A percentile compares a stretch with the other conserved stretches of the same genome.
These are phyloP conservation scores for Lordiphosa stackelbergi DNA, from an alignment of 1,140 invertebrate genomes.

Conservation along the genomic window DNA sequence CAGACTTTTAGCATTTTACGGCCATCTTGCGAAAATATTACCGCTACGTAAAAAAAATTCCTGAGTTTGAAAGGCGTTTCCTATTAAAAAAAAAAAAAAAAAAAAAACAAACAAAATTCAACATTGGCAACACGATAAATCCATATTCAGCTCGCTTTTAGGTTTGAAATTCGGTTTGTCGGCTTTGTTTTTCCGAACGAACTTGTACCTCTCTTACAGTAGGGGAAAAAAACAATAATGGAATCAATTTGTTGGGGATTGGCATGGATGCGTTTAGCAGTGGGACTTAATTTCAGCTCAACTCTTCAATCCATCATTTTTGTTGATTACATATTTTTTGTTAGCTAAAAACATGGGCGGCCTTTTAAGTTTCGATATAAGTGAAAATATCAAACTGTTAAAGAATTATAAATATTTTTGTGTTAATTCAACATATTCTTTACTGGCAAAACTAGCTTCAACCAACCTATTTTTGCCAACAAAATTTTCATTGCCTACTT, in stretches of 20 bases:
- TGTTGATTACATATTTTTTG: too few relatives aligned
- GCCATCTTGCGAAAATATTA: constrained; percentile 39
- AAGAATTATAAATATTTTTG: too few relatives aligned
- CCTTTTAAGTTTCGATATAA: too few relatives aligned
- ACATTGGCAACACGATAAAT: constrained; percentile 28
- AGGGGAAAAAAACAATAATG: constrained; percentile 30
- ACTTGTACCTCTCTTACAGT: background rate
- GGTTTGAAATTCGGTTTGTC: background rate
- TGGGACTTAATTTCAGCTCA: background rate
- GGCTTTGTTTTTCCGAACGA: background rate
- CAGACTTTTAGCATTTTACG: constrained; percentile 3
- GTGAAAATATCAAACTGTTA: too few relatives aligned
- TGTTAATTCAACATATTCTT: too few relatives aligned
- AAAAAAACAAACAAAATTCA: constrained; percentile 1
- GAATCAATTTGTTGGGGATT: constrained; percentile 40
- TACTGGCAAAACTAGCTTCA: too few relatives aligned
- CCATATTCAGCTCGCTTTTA: constrained; percentile 27
- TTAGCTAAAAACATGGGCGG: too few relatives aligned
- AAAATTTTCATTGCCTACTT: too few relatives aligned
- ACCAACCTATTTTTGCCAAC: too few relatives aligned
- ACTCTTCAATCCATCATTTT: too few relatives aligned
- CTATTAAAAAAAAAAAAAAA: constrained; percentile 7
- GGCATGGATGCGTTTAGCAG: background rate
- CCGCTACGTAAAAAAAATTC: constrained; percentile 14
- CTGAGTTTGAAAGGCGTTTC: constrained; percentile 13